Evolutionary conservation across 2,113 vertebrate species (phyloP).

Genomic region (Phaethornis superciliosus): DNA sequence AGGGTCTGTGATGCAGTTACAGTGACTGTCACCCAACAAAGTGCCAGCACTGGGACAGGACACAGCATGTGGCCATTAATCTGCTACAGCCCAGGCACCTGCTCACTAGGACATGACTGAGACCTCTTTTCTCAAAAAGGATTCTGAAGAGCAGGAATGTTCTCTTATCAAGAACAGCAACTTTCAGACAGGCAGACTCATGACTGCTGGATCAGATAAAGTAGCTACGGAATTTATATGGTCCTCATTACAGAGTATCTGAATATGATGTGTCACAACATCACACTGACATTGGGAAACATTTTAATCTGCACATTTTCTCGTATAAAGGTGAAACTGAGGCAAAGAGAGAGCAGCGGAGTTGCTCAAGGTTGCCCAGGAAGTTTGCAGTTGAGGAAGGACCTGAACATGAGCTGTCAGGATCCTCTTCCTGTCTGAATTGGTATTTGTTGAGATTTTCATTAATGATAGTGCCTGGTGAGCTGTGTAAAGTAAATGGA

Average conservation of each 20-base stretch:
- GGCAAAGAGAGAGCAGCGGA: neutral
- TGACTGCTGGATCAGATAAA: conserved; percentile 57
- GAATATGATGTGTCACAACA: conserved; percentile 39
- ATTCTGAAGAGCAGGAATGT: conserved; percentile 42
- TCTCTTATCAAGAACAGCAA: conserved; percentile 37
- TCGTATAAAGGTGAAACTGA: neutral
- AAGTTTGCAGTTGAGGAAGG: neutral
- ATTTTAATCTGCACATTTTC: neutral
- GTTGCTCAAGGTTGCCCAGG: neutral
- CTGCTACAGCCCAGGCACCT: conserved; percentile 8
- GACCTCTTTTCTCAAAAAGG: neutral
- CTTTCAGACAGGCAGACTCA: conserved; percentile 51
- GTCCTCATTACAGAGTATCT: neutral
- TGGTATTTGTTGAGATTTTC: neutral
- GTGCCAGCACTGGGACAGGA: neutral
- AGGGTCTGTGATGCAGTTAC: accelerated
- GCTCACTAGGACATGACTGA: conserved; percentile 31
- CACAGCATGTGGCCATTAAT: neutral
- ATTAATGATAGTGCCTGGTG: accelerated
- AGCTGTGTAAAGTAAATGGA: neutral
- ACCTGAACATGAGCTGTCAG: neutral
- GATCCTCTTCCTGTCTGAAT: neutral
- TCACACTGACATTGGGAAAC: neutral
- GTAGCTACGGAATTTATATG: conserved; percentile 58
- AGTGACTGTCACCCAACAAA: neutral